A percentile compares a stretch with the other conserved stretches of the same genome.
Conservation (phyloP, 2,888 invertebrate species). For the Apeira syringaria region DNA sequence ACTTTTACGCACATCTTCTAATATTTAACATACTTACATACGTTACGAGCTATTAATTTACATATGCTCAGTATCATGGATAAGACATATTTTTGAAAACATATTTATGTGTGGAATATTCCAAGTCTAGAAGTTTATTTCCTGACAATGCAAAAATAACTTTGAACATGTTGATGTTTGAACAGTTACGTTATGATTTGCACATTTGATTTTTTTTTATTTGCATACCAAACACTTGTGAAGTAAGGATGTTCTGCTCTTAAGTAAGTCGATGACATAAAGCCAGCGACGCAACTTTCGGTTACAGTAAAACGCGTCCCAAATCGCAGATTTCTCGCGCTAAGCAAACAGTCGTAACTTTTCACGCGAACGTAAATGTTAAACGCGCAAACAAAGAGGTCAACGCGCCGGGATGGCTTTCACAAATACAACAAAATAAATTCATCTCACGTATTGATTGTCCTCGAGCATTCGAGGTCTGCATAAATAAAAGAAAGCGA, state of each 20-base stretch:
- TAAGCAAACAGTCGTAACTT: conserved; percentile 51
- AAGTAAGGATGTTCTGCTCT: conserved; percentile 16
- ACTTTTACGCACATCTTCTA: conserved; percentile 14
- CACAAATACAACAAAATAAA: conserved; percentile 83
- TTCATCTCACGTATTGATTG: conserved; percentile 83
- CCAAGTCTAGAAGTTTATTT: no score
- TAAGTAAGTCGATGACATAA: conserved; percentile 36
- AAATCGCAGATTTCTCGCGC: conserved; percentile 61
- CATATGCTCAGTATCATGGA: not conserved
- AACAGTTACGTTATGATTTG: no score
- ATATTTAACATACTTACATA: conserved; percentile 22
- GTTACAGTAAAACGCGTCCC: conserved; percentile 62
- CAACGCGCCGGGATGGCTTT: conserved; percentile 78
- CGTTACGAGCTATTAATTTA: not conserved
- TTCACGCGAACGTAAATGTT: conserved; percentile 73
- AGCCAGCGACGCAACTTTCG: conserved; percentile 42
- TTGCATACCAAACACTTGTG: not conserved
- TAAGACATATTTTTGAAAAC: no score
- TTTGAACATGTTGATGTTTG: no score
- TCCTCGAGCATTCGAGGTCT: conserved; percentile 73
- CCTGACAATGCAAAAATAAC: not conserved
- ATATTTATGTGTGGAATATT: no score
- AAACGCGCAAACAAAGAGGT: conserved; percentile 64
- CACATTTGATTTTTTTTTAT: not conserved
- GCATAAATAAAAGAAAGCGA: conserved; percentile 81